Base-by-base conservation (phyloP, 1,140 invertebrate genomes). In the Rhopalosiphum maidis region DNA sequence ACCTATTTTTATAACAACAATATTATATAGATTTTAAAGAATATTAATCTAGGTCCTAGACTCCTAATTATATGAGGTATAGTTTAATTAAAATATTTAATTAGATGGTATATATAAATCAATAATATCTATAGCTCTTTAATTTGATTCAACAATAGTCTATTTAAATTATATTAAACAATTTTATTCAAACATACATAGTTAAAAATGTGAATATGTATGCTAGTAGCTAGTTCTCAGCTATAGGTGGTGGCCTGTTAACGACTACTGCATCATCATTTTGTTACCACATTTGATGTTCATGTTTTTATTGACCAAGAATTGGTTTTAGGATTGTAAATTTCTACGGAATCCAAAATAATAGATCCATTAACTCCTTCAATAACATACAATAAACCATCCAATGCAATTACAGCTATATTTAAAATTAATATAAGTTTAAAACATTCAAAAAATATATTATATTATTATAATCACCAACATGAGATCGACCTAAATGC, bases 201-300 rank as follows among this genome's bases (percentile, higher is more conserved):
- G 37, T 37, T 37, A 37, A 37, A 37, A 37, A 37, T 37, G 37
- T 37, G 2, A 37, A 37, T 37, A 37, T 37, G 37, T 37, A 37
- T 37, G 37, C 37, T 37, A 37, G 37, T 37, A 37, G 37, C 37
- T 37, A 37, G 37, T 37, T 37, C 37, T 37, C 2, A 37, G 48
- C 3, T 87, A 46, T 30, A 97, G n/a, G n/a, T n/a, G n/a, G n/a
- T n/a, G n/a, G 97, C 95, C 97, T 97, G 95, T 99, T 98, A 94
- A 99, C 97, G 86, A 97, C 97, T 30, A 99, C 98, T 91, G 98
- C 98, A 46, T 98, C 98, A 95, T 99, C 99, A 98, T 99, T 94
- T 98, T 97, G 9, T 98, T 98, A 93, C 98, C 98, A 93, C 97
- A 96, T 98, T 99, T 92, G 96, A 15, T 96, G 96, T 98, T 98